phyloP scores from a whole-genome alignment of 2,113 vertebrate species.

The Silurus meridionalis region DNA sequence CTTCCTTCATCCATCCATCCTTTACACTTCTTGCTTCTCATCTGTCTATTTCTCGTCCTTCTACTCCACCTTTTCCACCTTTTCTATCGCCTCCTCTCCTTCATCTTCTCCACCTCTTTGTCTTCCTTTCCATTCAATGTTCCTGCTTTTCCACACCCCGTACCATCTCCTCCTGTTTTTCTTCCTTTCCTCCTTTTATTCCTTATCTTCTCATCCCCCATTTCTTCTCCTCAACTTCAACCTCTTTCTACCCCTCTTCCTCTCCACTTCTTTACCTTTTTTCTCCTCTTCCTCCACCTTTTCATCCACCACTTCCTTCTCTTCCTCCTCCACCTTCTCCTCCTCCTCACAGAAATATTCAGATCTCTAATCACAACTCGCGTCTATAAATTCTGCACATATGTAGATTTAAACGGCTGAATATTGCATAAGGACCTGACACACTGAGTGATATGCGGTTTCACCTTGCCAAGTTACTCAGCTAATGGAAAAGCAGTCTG shows the following conservation, averaged over 20 bases:
- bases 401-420: neutral
- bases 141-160: too few relatives aligned
- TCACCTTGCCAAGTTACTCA: neutral
- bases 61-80: too few relatives aligned
- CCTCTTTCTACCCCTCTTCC: too few relatives aligned
- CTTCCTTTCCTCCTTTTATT: neutral
- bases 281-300: neutral
- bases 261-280: too few relatives aligned
- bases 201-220: neutral
- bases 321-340: neutral
- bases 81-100: too few relatives aligned
- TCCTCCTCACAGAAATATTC: neutral
- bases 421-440: neutral
- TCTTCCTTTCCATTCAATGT: too few relatives aligned
- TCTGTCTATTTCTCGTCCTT: too few relatives aligned
- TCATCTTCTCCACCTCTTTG: too few relatives aligned
- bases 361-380: too few relatives aligned
- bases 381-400: neutral
- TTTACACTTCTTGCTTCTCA: too few relatives aligned
- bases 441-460: neutral
- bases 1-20: too few relatives aligned
- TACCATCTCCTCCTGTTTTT: too few relatives aligned
- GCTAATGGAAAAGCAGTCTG: neutral
- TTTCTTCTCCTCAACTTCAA: neutral
- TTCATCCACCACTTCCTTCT: neutral